A percentile compares a stretch with the other conserved stretches of the same genome.
Evolutionary conservation across 2,113 vertebrate genomes (phyloP).

Genomic region (Gymnarchus niloticus): DNA sequence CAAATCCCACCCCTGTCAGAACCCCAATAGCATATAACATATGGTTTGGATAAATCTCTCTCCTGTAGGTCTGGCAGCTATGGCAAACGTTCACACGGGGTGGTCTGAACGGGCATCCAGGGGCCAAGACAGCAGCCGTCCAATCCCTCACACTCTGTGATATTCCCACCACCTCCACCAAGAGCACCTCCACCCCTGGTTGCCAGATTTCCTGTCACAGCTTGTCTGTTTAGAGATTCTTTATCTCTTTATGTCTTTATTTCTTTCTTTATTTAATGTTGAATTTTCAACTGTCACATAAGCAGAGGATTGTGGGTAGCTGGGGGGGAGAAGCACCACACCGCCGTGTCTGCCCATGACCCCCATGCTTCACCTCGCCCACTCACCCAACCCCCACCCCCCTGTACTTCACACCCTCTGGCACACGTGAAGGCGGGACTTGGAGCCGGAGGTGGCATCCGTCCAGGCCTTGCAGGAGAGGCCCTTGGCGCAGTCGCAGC

Average conservation of each 20-base stretch:
- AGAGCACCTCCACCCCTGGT: background rate
- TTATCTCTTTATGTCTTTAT: too few species aligned
- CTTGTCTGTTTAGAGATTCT: background rate
- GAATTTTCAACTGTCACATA: background rate
- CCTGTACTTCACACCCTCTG: constrained; percentile 77
- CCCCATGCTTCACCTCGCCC: background rate
- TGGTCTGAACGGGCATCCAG: background rate
- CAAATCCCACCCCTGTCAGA: background rate
- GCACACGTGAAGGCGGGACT: constrained; percentile 94
- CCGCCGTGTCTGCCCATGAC: background rate
- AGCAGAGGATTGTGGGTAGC: too few species aligned
- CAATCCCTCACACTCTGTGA: background rate
- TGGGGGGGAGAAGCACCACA: background rate
- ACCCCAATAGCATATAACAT: background rate
- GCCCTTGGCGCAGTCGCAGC: constrained; percentile 92
- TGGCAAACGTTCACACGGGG: background rate
- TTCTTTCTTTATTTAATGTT: background rate
- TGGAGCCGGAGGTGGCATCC: constrained; percentile 90
- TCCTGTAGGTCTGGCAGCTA: background rate
- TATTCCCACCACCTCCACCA: background rate
- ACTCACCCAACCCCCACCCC: background rate
- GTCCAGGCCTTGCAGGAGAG: constrained; percentile 96
- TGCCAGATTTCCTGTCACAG: background rate
- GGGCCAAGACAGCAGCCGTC: background rate
- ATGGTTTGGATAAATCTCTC: constrained; percentile 10